Evolutionary conservation across 2,113 vertebrate genomes (phyloP).

Genomic region (Pseudolaguvia tuberculata): DNA sequence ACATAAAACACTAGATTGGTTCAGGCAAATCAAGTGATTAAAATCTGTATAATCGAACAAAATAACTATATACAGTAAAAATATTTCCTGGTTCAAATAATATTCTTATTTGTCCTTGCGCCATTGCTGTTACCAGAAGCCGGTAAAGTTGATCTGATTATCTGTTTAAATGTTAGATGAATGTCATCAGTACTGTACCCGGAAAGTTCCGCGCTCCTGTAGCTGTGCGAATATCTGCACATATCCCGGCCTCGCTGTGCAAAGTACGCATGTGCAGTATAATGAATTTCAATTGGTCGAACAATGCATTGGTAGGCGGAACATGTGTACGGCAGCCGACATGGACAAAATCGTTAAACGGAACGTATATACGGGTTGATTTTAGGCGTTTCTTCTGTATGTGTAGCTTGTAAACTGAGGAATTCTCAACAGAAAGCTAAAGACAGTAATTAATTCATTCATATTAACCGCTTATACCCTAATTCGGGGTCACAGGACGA

Average conservation of each 20-base stretch:
- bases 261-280: not conserved
- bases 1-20: not conserved
- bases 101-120: not conserved
- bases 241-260: not conserved
- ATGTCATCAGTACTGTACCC: not conserved
- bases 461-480: too few relatives aligned
- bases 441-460: too few relatives aligned
- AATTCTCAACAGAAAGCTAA: too few relatives aligned
- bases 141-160: not conserved
- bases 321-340: not conserved
- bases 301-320: not conserved
- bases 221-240: not conserved
- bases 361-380: too few relatives aligned
- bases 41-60: not conserved
- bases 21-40: not conserved
- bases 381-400: too few relatives aligned
- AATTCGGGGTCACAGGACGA: too few relatives aligned
- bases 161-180: not conserved
- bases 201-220: not conserved
- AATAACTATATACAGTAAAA: not conserved
- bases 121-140: not conserved
- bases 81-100: not conserved
- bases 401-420: too few relatives aligned
- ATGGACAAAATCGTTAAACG: too few relatives aligned
- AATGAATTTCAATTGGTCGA: not conserved